Evolutionary conservation across 2,113 vertebrate genomes (phyloP).

Genomic region (Chloroceryle aenea): DNA sequence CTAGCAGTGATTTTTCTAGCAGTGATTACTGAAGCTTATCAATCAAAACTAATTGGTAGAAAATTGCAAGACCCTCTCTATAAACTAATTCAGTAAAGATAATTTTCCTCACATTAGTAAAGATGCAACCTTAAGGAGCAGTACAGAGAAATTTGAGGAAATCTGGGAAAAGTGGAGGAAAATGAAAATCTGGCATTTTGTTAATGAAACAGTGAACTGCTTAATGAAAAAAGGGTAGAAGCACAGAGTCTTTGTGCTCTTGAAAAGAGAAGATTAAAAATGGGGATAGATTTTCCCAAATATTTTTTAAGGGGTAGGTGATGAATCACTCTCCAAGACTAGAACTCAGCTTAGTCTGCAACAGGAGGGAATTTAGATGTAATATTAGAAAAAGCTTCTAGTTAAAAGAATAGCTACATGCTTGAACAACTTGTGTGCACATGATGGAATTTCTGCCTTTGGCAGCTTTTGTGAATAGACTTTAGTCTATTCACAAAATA

Average conservation of each 20-base stretch:
- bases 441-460: background rate
- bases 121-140: background rate
- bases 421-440: background rate
- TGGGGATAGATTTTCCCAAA: background rate
- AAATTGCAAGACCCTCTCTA: background rate
- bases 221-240: background rate
- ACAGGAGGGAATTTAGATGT: background rate
- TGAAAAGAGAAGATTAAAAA: background rate
- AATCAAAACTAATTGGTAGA: background rate
- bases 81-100: background rate
- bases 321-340: background rate
- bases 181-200: background rate
- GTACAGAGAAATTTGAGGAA: background rate
- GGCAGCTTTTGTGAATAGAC: background rate
- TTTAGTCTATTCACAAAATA: too few species aligned
- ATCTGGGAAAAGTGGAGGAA: background rate
- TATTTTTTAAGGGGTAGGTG: background rate
- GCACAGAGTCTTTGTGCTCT: background rate
- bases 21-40: background rate
- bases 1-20: too few species aligned
- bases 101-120: background rate
- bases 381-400: background rate
- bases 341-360: background rate
- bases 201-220: background rate
- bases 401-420: background rate